These are phyloP conservation scores for Phylloscopus trochiloides DNA, from an alignment of 2,113 vertebrate genomes.

Conservation along the genomic window DNA sequence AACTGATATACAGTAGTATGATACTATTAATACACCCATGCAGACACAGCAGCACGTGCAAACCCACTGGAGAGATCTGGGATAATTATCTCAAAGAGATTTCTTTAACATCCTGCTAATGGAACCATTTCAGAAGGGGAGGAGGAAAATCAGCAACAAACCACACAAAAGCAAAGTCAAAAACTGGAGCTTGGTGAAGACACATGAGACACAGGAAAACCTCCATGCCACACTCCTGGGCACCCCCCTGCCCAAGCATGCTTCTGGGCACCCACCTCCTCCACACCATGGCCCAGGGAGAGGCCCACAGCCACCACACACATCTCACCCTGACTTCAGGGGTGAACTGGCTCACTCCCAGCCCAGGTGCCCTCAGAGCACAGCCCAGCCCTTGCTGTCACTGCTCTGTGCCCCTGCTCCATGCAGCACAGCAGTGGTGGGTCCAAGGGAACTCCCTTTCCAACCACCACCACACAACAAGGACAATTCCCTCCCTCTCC, in stretches of 20 bases:
- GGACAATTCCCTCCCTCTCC: background rate
- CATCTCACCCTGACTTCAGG: background rate
- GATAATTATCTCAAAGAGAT: background rate
- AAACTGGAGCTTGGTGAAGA: background rate
- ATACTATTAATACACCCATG: background rate
- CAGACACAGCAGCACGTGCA: background rate
- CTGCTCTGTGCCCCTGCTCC: background rate
- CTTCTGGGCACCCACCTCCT: background rate
- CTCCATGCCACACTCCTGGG: background rate
- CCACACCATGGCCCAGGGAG: accelerated
- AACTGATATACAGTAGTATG: background rate
- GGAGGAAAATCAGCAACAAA: background rate
- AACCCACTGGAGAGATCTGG: background rate
- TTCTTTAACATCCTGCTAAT: background rate
- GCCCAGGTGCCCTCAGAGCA: background rate
- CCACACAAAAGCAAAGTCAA: background rate
- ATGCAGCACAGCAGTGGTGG: accelerated
- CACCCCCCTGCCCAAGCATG: accelerated
- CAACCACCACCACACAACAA: background rate
- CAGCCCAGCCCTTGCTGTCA: background rate
- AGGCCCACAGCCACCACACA: background rate
- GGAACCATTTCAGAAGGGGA: background rate
- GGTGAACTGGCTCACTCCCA: background rate
- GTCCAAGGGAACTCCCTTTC: background rate
- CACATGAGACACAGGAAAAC: background rate